phyloP scores from a whole-genome alignment of 2,797 vertebrate species.

The Enoplosus armatus region DNA sequence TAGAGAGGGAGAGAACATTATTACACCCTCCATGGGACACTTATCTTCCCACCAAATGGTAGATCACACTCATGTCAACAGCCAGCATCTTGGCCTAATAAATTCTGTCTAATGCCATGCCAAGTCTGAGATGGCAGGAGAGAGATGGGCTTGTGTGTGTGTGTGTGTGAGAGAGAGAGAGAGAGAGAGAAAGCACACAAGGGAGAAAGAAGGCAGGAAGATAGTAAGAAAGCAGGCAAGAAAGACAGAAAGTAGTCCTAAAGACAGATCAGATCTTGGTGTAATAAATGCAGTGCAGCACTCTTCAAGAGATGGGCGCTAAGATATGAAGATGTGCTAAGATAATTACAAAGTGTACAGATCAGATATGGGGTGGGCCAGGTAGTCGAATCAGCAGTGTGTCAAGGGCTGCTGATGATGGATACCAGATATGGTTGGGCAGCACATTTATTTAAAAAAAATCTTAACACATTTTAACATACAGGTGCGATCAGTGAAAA shows the following conservation, averaged over 20 bases:
- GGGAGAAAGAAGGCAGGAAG: not conserved
- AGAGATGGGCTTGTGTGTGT: constrained; percentile 47
- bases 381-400: constrained; percentile 51
- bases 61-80: constrained; percentile 86
- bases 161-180: not conserved
- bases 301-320: constrained; percentile 29
- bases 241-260: constrained; percentile 30
- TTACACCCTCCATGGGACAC: constrained; percentile 83
- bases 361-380: constrained; percentile 61
- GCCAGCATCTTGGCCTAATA: constrained; percentile 83
- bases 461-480: constrained; percentile 6
- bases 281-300: constrained; percentile 60
- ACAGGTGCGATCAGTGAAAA: not conserved
- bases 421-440: constrained; percentile 34
- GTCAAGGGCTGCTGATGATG: constrained; percentile 33
- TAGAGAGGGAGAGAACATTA: constrained; percentile 80
- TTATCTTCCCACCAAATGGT: constrained; percentile 84
- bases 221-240: constrained; percentile 22
- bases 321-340: constrained; percentile 53
- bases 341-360: constrained; percentile 63
- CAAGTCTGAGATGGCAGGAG: constrained; percentile 68
- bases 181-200: not conserved
- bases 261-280: constrained; percentile 52
- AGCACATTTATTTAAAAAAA: constrained; percentile 10
- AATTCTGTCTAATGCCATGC: constrained; percentile 80